Percentiles rank a stretch among this genome's conserved stretches.
Conservation (phyloP, 2,113 vertebrate genomes). For the Mastomys coucha region DNA sequence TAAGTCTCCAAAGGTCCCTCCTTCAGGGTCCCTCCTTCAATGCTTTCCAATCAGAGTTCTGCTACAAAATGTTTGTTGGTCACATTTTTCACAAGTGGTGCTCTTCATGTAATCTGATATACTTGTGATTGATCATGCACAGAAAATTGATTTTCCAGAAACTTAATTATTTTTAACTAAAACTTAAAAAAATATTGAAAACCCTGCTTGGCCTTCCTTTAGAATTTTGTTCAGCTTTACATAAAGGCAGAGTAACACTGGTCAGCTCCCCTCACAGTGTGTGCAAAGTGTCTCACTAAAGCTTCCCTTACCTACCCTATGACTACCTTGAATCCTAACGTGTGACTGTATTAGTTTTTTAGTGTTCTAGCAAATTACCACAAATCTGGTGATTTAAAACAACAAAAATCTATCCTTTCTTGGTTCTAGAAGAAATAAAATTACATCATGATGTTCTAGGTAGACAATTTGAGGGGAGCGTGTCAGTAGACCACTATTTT, state of each 20-base stretch:
- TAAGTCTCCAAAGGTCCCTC: background rate
- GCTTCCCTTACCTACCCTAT: background rate
- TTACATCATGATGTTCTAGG: background rate
- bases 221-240: background rate
- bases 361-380: background rate
- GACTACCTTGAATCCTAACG: background rate
- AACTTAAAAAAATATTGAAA: background rate
- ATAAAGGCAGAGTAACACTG: background rate
- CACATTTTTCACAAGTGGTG: background rate
- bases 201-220: background rate
- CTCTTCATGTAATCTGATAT: background rate
- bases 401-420: background rate
- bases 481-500: background rate
- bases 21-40: background rate
- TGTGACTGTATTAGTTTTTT: background rate
- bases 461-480: background rate
- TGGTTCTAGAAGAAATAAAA: conserved; percentile 32
- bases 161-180: background rate
- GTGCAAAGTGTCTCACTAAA: background rate
- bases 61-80: background rate
- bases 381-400: background rate
- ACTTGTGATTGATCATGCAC: background rate
- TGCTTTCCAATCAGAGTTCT: background rate
- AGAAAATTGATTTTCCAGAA: conserved; percentile 1
- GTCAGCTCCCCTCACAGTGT: background rate